phyloP scores from a whole-genome alignment of 1,140 invertebrate species.

The Rhynchophorus ferrugineus region DNA sequence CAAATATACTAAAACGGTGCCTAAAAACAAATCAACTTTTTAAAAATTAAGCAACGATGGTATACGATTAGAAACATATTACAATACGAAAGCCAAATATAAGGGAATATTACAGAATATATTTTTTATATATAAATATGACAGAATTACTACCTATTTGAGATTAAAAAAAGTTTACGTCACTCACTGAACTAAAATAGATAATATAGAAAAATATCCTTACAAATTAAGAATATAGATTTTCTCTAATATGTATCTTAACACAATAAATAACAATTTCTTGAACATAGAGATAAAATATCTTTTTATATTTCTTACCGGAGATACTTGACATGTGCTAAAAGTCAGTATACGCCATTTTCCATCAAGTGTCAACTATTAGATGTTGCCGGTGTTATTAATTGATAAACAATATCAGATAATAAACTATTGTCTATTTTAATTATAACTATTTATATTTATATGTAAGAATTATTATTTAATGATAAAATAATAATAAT shows the following conservation, averaged over 20 bases:
- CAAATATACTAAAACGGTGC: constrained; percentile 6
- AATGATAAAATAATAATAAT: no score
- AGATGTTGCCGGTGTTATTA: neutral
- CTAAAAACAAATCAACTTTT: constrained; percentile 6
- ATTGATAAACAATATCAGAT: no score
- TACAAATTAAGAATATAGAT: neutral
- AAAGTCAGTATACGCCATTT: constrained; percentile 30
- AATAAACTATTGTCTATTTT: no score
- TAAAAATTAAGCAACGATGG: neutral
- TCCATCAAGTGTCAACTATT: no score
- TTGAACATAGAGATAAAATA: constrained; percentile 2
- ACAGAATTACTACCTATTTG: constrained; percentile 8
- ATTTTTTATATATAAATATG: constrained; percentile 14
- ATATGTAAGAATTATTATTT: no score
- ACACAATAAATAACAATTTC: neutral
- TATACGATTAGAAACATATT: neutral
- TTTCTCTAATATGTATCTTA: neutral
- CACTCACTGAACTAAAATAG: constrained; percentile 12
- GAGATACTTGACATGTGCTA: constrained; percentile 32
- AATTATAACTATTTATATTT: no score
- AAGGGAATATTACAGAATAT: constrained; percentile 9
- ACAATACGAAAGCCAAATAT: constrained; percentile 4
- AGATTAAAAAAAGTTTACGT: constrained; percentile 27
- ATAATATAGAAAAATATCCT: neutral
- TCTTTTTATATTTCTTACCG: constrained; percentile 23